Percentiles rank a stretch among this genome's conserved stretches.
These are phyloP conservation scores for Heliconius sara DNA, from an alignment of 2,888 invertebrate genomes.

Conservation along the genomic window DNA sequence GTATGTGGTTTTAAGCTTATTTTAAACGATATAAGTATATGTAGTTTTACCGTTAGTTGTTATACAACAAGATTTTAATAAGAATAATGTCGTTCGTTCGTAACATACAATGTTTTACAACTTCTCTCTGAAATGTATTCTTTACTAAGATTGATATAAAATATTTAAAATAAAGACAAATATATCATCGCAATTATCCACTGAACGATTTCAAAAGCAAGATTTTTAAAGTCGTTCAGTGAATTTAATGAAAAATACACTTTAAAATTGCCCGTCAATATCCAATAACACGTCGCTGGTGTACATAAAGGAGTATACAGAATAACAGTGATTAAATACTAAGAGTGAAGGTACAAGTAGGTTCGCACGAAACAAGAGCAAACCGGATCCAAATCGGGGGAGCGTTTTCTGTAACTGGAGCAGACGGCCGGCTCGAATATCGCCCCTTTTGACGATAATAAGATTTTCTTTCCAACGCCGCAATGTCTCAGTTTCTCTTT, in stretches of 20 bases:
- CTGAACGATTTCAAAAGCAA: not conserved
- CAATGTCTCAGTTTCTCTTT: constrained; percentile 78
- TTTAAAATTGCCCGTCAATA: constrained; percentile 42
- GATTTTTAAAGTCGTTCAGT: too few relatives aligned
- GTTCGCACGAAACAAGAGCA: constrained; percentile 73
- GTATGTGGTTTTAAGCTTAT: not conserved
- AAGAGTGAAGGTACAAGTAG: constrained; percentile 68
- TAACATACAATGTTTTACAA: too few relatives aligned
- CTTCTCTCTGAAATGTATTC: too few relatives aligned
- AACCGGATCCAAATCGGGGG: constrained; percentile 80
- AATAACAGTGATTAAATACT: constrained; percentile 73
- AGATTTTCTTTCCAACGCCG: constrained; percentile 78
- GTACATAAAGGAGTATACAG: constrained; percentile 53
- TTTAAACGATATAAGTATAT: constrained; percentile 47
- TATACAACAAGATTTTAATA: constrained; percentile 37
- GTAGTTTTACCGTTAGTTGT: constrained; percentile 23
- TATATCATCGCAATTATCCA: not conserved
- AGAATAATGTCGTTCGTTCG: too few relatives aligned
- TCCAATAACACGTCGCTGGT: constrained; percentile 57
- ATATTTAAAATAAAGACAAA: too few relatives aligned
- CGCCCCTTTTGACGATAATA: constrained; percentile 81
- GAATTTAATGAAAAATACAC: constrained; percentile 25
- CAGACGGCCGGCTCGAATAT: constrained; percentile 77
- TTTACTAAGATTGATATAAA: too few relatives aligned
- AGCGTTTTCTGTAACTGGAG: constrained; percentile 81